Base-by-base conservation (phyloP, 2,888 invertebrate genomes). In the Eristalis pertinax region DNA sequence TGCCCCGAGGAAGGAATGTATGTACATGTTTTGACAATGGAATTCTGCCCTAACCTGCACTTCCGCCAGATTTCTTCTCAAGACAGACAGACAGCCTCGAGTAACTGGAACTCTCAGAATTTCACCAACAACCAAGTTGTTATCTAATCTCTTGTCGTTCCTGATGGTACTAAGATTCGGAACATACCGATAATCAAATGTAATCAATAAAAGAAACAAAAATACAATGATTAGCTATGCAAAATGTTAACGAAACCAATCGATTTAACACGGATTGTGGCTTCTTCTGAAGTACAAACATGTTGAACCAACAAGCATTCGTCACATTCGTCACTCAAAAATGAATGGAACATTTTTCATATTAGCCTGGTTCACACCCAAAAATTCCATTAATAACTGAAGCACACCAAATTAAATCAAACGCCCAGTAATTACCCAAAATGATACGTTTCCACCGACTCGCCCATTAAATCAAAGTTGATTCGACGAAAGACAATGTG, bases 341-440 rank as follows among this genome's bases (percentile, higher is more conserved):
- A 29, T 43, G 35, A 62, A 43, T 62, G 29, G 41, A 62, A 72
- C 26, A 29, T 72, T 24, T 26, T 50, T 68, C n/a, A 1, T 7
- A 24, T 65, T 41, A 24, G 11, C 24, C 50, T 50, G 50, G 8
- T 26, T 50, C 50, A 50, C 43, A 24, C 43, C 43, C 10, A 60
- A 60, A 70, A 70, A 24, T 60, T 41, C 60, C 70, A 70, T 38
- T 41, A 62, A 41, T 24, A 70, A 60, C 38, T 70, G 26, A 60
- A 62, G 60, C 70, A 24, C 62, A 43, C n/a, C n/a, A 72, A 72
- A 62, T 58, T 60, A 24, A 19, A 32, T 32, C 19, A 26, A 56
- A 26, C 29, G 19, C 24, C 62, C n/a, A 19, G 10, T 65, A 65
- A 35, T 65, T 65, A 65, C 64, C 38, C 22, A 15, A 58, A 70